Conservation (phyloP, 2,888 invertebrate species). For the Imbricaverruca yamaguchii region DNA sequence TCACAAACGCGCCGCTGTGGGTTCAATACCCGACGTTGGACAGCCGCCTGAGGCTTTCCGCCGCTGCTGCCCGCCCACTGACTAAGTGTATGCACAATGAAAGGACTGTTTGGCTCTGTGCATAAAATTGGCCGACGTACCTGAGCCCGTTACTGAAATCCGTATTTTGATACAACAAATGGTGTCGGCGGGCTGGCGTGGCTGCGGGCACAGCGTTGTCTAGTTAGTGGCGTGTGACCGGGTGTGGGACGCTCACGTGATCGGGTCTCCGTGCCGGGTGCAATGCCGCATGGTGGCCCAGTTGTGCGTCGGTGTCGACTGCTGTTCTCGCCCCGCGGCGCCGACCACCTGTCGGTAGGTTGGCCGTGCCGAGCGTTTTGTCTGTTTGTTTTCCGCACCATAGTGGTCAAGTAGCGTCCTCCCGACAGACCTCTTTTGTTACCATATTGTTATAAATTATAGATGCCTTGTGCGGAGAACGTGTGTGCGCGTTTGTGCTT, state of each 20-base stretch:
- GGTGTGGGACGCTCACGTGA: too few relatives aligned
- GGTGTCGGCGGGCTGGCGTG: neutral
- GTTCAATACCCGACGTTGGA: too few relatives aligned
- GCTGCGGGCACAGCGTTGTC: neutral
- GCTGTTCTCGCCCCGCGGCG: too few relatives aligned
- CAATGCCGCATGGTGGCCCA: too few relatives aligned
- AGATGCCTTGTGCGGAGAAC: neutral
- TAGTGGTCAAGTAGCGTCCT: neutral
- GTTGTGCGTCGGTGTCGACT: too few relatives aligned
- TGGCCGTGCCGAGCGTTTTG: too few relatives aligned
- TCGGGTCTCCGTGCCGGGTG: too few relatives aligned
- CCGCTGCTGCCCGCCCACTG: too few relatives aligned
- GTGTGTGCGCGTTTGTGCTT: neutral
- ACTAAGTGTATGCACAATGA: neutral
- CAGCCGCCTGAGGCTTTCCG: too few relatives aligned
- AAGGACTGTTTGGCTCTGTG: neutral
- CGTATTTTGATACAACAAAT: neutral
- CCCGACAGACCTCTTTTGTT: constrained; percentile 15
- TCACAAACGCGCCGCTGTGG: neutral
- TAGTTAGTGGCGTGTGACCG: too few relatives aligned
- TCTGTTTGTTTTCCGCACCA: neutral
- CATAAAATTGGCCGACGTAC: neutral
- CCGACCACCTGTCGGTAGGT: too few relatives aligned
- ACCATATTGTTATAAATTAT: constrained; percentile 21
- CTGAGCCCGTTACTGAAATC: neutral